These are phyloP conservation scores for Anastrepha obliqua DNA, from an alignment of 1,140 invertebrate species.

Conservation along the genomic window DNA sequence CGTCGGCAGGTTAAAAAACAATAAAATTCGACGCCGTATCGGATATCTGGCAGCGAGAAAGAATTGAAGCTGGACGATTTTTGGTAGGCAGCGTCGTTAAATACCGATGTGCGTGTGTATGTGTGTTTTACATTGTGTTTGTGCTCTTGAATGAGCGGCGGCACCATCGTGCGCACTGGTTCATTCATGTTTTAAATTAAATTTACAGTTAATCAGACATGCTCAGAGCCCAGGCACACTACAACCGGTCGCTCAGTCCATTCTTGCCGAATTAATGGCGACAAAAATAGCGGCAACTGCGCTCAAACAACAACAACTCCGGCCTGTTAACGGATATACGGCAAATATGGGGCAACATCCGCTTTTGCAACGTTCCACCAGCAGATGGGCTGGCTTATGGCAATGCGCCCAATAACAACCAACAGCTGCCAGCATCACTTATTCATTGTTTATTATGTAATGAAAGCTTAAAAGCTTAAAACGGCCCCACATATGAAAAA, in stretches of 20 bases:
- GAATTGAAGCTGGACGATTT: background rate
- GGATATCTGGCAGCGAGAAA: background rate
- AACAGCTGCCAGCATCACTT: constrained; percentile 42
- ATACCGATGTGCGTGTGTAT: background rate
- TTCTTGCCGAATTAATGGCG: constrained; percentile 36
- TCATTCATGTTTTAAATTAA: constrained; percentile 54
- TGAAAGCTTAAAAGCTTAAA: constrained; percentile 56
- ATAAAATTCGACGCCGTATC: background rate
- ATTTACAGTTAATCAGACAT: constrained; percentile 52
- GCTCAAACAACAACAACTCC: background rate
- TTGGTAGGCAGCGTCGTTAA: constrained; percentile 13
- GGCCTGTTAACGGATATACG: background rate
- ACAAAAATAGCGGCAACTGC: constrained; percentile 18
- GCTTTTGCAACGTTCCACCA: background rate
- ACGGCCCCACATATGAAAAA: background rate
- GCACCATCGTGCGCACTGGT: background rate
- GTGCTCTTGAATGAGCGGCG: background rate
- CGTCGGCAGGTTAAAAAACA: background rate
- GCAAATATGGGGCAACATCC: constrained; percentile 42
- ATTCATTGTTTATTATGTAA: constrained; percentile 56
- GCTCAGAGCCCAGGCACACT: background rate
- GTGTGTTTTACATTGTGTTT: background rate
- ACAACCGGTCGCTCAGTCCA: background rate
- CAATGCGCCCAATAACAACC: constrained; percentile 18
- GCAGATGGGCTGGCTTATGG: background rate